Percentiles rank a stretch among this genome's conserved stretches.
Evolutionary conservation across 2,113 vertebrate genomes (phyloP).

Genomic region (Albula goreensis): DNA sequence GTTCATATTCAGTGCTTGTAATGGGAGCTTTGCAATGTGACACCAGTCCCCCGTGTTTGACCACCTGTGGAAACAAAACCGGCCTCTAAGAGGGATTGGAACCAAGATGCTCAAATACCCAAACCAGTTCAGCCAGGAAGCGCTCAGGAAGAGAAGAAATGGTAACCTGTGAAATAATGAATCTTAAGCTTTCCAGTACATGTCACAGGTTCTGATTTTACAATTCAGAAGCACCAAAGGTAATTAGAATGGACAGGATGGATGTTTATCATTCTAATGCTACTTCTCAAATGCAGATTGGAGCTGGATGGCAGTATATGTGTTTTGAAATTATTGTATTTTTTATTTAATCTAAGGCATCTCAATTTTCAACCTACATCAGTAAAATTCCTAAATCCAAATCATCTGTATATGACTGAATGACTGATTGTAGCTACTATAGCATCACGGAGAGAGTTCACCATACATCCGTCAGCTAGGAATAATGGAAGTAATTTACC

Average conservation of each 20-base stretch:
- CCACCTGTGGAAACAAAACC: conserved; percentile 18
- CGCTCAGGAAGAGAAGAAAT: background rate
- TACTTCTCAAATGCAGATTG: background rate
- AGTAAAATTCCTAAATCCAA: too few relatives aligned
- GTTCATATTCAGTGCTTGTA: background rate
- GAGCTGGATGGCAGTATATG: background rate
- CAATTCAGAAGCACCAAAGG: background rate
- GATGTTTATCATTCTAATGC: background rate
- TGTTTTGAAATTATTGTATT: background rate
- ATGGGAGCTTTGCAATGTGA: background rate
- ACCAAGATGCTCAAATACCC: background rate
- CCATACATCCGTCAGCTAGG: background rate
- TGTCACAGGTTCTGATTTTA: background rate
- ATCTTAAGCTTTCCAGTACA: background rate
- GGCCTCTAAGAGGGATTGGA: background rate
- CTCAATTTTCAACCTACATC: too few relatives aligned
- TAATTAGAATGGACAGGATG: background rate
- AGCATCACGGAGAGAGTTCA: too few relatives aligned
- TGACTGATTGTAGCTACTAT: too few relatives aligned
- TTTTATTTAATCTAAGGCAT: too few relatives aligned
- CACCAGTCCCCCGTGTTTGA: background rate
- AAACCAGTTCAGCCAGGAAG: background rate
- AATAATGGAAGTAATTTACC: background rate
- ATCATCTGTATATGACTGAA: too few relatives aligned
- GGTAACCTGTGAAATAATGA: background rate